phyloP scores from a whole-genome alignment of 2,113 vertebrate species.

The Mustela lutreola region DNA sequence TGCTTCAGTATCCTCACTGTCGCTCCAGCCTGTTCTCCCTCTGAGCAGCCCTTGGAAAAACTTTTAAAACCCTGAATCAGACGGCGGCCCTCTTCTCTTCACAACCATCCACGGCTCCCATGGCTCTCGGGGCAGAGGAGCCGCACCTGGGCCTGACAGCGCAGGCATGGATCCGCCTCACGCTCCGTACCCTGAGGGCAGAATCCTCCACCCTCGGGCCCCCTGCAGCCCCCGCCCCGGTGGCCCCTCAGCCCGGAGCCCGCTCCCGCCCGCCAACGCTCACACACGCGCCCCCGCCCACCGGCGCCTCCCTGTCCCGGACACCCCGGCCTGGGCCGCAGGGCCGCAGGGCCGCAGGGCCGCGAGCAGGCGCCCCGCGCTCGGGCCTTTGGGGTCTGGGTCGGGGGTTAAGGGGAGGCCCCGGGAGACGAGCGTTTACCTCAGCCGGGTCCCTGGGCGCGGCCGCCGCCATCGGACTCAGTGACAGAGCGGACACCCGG shows the following conservation, averaged over 20 bases:
- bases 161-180: background rate
- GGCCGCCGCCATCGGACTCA: background rate
- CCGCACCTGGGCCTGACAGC: background rate
- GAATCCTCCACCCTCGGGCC: background rate
- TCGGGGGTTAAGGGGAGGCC: background rate
- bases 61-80: background rate
- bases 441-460: no score
- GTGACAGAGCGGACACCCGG: no score
- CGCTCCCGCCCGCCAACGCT: no score
- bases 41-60: background rate
- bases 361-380: background rate
- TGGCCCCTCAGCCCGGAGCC: no score
- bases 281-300: no score
- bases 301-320: accelerated
- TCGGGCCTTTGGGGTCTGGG: background rate
- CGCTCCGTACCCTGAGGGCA: no score
- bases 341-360: background rate
- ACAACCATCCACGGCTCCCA: background rate
- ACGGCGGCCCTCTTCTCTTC: background rate
- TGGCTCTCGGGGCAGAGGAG: background rate
- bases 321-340: background rate
- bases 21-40: background rate
- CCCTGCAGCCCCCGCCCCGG: background rate
- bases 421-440: background rate
- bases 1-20: background rate